A percentile compares a stretch with the other conserved stretches of the same genome.
Conservation (phyloP, 64 coral and sea anemone genomes). For the Exaiptasia diaphana region DNA sequence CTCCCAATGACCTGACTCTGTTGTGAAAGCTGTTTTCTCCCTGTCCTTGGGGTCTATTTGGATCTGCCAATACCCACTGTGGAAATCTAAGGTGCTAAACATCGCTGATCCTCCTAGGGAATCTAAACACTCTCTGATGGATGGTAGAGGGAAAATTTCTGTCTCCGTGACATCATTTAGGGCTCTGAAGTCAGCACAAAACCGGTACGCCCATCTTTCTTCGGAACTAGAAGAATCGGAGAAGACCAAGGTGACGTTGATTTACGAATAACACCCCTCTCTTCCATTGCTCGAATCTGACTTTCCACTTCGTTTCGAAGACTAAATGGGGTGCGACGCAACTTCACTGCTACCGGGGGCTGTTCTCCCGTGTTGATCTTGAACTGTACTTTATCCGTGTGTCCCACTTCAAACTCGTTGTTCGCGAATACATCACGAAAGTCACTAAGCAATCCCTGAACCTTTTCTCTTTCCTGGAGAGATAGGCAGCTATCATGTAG, state of each 20-base stretch:
- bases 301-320: constrained; percentile 17
- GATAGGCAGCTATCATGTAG: constrained; percentile 17
- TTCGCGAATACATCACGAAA: constrained; percentile 49
- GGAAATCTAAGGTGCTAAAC: constrained; percentile 49
- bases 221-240: constrained; percentile 24
- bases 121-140: constrained; percentile 45
- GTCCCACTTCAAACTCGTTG: constrained; percentile 29
- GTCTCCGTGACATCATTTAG: constrained; percentile 44
- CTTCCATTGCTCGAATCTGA: constrained; percentile 30
- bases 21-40: too few species aligned
- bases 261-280: constrained; percentile 5
- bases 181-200: constrained; percentile 32
- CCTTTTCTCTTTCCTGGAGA: constrained; percentile 1
- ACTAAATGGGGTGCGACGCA: constrained; percentile 16
- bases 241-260: constrained; percentile 29
- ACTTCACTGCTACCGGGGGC: constrained; percentile 11
- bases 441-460: constrained; percentile 23
- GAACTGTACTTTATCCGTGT: constrained; percentile 48
- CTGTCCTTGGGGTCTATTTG: constrained; percentile 20
- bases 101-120: constrained; percentile 23
- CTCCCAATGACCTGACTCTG: constrained; percentile 16
- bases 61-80: constrained; percentile 49
- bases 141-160: constrained; percentile 36
- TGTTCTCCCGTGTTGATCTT: constrained; percentile 28
- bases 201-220: constrained; percentile 40